Base-by-base conservation (phyloP, 2,113 vertebrate genomes). In the Aythya baeri region DNA sequence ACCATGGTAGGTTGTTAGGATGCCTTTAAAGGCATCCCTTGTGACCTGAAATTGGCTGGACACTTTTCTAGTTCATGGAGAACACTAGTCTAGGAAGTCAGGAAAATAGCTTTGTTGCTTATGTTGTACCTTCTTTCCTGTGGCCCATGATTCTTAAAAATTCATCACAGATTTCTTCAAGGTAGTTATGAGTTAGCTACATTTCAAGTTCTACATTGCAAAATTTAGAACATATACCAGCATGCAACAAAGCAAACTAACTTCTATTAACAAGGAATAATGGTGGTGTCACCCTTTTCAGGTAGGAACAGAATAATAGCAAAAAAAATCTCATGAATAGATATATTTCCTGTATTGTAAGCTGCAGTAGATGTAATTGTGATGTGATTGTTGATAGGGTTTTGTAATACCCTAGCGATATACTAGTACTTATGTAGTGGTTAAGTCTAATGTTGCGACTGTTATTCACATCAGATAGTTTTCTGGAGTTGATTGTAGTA, bases 1-100 rank as follows among this genome's bases (percentile, higher is more conserved):
- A 18, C 26, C 6, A 0, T 3, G 43, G 34, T 3, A 13, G 8
- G 25, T 34, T 2, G 0, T 34, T 62, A 5, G 46, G 20, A 49
- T 49, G 46, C 46, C 20, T 49, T 49, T 49, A 20, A 49, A 49
- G 10, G 16, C 23, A 55, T 44, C 11, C 29, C 36, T 10, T 34
- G 65, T 32, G 52, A 49, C 16, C 25, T 8, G 29, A 58, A 11
- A 70, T 23, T 34, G 32, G 7, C n/a, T 58, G 79, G 13, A 74
- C 15, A 26, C 11, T 36, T 9, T 5, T 1, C 13, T 14, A 22
- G 3, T 21, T 61, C 16, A 4, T 44, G 44, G 43, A 57, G 16
- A 63, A 4, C 11, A 13, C 32, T 52, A n/a, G 36, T 36, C 25
- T 36, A 20, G 16, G 11, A 87, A 59, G 29, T 11, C 4, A 50